phyloP scores from a whole-genome alignment of 2,113 vertebrate species.

The Raja brachyura region DNA sequence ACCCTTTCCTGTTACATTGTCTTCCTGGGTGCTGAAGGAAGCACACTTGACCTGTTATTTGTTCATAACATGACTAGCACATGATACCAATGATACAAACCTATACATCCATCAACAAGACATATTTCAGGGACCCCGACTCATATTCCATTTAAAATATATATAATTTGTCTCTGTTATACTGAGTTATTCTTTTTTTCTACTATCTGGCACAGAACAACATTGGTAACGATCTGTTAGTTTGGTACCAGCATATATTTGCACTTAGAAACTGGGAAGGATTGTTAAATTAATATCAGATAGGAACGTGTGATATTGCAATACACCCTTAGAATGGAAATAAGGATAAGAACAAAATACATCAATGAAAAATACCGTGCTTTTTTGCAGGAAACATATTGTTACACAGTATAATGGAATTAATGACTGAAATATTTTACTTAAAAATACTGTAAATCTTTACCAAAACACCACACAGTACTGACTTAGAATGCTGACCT shows the following conservation, averaged over 20 bases:
- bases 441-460: not conserved
- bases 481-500: constrained; percentile 16
- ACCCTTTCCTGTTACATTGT: not conserved
- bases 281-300: not conserved
- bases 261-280: not conserved
- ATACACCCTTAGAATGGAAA: not conserved
- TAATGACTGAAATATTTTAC: not conserved
- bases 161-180: not conserved
- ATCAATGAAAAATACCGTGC: not conserved
- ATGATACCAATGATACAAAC: constrained; percentile 19
- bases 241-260: not conserved
- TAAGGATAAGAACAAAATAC: not conserved
- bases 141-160: not conserved
- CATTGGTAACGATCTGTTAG: not conserved
- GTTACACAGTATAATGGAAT: not conserved
- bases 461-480: not conserved
- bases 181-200: not conserved
- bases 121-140: not conserved
- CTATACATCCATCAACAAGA: not conserved
- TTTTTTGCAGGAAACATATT: not conserved
- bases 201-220: not conserved
- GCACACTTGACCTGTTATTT: not conserved
- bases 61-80: not conserved
- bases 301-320: not conserved
- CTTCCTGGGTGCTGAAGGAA: not conserved